These are phyloP conservation scores for Lonchura striata DNA, from an alignment of 2,113 vertebrate genomes.

Conservation along the genomic window DNA sequence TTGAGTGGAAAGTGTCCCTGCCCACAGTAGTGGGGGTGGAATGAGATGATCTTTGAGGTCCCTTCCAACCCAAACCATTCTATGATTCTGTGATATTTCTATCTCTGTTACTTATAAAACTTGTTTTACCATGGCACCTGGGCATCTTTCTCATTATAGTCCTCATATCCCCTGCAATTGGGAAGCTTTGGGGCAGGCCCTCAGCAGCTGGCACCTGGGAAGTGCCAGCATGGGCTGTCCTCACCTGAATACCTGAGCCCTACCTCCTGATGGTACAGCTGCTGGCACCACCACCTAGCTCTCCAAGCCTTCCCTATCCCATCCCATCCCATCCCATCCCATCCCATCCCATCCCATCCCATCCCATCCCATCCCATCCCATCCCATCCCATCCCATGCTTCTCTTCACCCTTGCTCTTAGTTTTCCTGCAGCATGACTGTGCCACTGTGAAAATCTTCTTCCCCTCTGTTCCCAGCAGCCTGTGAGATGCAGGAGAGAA, in stretches of 20 bases:
- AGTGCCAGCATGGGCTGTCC: background rate
- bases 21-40: too few relatives aligned
- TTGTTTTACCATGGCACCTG: background rate
- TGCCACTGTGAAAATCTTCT: background rate
- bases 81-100: background rate
- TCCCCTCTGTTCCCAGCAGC: background rate
- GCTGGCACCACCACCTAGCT: background rate
- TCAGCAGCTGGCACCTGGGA: background rate
- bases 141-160: background rate
- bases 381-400: background rate
- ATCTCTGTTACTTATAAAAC: background rate
- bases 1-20: background rate
- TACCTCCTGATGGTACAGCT: background rate
- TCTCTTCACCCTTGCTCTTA: background rate
- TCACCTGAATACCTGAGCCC: background rate
- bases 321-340: background rate
- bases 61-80: background rate
- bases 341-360: background rate
- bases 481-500: background rate
- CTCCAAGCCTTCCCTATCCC: background rate
- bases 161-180: background rate
- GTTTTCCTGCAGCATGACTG: background rate
- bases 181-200: background rate
- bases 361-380: background rate
- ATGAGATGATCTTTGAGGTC: background rate